phyloP scores from a whole-genome alignment of 2,113 vertebrate species.

The Gymnocephalus cernua region DNA sequence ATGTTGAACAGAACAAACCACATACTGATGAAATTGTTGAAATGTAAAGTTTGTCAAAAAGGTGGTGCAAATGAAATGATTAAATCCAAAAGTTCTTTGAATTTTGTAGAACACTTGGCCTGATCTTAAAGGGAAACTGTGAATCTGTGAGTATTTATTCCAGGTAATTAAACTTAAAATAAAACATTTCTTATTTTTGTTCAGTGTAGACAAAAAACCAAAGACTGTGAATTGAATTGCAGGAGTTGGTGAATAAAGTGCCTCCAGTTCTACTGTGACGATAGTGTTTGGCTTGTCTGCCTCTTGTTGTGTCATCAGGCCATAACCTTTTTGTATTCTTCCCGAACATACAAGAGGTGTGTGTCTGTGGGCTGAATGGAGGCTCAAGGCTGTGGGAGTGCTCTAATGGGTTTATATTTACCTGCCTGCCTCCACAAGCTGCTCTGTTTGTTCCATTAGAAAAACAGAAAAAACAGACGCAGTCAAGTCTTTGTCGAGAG shows the following conservation, averaged over 20 bases:
- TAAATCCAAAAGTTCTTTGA: neutral
- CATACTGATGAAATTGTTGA: neutral
- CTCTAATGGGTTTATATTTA: constrained; percentile 35
- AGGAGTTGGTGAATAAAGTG: neutral
- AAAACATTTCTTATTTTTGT: neutral
- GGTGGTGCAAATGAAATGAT: neutral
- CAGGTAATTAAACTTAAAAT: neutral
- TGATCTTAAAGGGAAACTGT: neutral
- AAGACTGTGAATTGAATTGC: neutral
- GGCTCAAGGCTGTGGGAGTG: constrained; percentile 12
- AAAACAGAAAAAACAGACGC: neutral
- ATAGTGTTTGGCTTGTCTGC: neutral
- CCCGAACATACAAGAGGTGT: neutral
- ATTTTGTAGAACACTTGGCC: neutral
- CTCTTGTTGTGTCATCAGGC: too few species aligned
- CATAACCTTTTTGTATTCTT: neutral
- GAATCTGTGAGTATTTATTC: neutral
- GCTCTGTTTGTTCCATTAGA: constrained; percentile 14
- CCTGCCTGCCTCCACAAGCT: neutral
- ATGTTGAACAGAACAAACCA: neutral
- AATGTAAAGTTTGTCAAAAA: neutral
- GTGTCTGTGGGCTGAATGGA: constrained; percentile 7
- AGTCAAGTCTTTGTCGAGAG: neutral
- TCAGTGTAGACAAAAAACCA: neutral
- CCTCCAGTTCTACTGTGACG: neutral